phyloP scores from a whole-genome alignment of 2,888 invertebrate genomes.

The Polyploca ridens region DNA sequence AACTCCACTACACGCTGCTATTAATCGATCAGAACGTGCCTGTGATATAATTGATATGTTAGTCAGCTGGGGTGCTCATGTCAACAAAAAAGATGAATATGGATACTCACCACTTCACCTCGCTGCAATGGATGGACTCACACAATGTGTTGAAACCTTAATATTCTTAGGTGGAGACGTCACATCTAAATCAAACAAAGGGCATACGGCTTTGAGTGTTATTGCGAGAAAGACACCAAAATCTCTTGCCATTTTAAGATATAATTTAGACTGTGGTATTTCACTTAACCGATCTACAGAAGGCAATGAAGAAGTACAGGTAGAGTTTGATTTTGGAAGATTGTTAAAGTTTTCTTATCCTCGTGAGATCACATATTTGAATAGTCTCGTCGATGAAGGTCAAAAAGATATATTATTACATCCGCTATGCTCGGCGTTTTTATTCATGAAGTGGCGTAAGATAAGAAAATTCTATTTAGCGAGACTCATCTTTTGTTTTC shows the following conservation, averaged over 20 bases:
- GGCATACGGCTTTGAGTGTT: slow-evolving; percentile 92
- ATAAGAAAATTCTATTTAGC: slow-evolving; percentile 94
- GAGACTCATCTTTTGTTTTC: slow-evolving; percentile 90
- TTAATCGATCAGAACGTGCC: slow-evolving; percentile 90
- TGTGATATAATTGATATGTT: slow-evolving; percentile 92
- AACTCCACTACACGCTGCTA: slow-evolving; percentile 92
- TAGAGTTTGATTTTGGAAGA: slow-evolving; percentile 92
- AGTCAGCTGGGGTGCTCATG: slow-evolving; percentile 91
- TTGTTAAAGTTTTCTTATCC: slow-evolving; percentile 92
- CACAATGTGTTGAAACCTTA: slow-evolving; percentile 92
- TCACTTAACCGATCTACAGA: slow-evolving; percentile 89
- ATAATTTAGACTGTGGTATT: slow-evolving; percentile 91
- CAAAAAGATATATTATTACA: slow-evolving; percentile 94
- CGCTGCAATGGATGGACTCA: slow-evolving; percentile 93
- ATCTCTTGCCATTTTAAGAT: slow-evolving; percentile 90
- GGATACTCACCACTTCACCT: slow-evolving; percentile 94
- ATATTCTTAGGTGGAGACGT: slow-evolving; percentile 94
- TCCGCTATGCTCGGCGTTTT: slow-evolving; percentile 94
- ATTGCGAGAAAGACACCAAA: slow-evolving; percentile 94
- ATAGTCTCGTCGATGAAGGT: slow-evolving; percentile 94
- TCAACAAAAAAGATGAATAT: slow-evolving; percentile 92
- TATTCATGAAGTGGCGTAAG: slow-evolving; percentile 95
- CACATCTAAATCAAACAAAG: slow-evolving; percentile 93
- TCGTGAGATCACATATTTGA: slow-evolving; percentile 93
- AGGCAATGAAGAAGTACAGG: slow-evolving; percentile 91